Evolutionary conservation across 1,140 invertebrate genomes (phyloP).

Genomic region (Drosophila sechellia): DNA sequence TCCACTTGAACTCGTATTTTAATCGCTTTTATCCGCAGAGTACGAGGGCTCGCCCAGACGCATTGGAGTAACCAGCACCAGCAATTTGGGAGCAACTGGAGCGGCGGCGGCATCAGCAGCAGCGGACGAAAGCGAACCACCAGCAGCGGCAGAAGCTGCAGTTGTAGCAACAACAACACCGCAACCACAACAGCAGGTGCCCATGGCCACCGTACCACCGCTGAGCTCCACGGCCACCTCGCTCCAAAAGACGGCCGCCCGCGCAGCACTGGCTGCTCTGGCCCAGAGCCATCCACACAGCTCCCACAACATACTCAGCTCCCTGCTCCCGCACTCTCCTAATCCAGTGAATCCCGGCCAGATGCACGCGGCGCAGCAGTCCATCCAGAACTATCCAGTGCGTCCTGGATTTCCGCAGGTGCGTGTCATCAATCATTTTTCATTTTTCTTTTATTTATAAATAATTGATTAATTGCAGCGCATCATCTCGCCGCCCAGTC

Average conservation of each 20-base stretch:
- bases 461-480: conserved; percentile 43
- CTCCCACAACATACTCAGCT: conserved; percentile 15
- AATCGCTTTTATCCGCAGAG: conserved; percentile 84
- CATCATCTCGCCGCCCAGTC: conserved; percentile 76
- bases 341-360: conserved; percentile 44
- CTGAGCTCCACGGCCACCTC: conserved; percentile 40
- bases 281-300: conserved; percentile 39
- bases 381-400: conserved; percentile 86
- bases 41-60: conserved; percentile 95
- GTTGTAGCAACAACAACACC: conserved; percentile 14
- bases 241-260: conserved; percentile 62
- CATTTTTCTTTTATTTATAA: background rate
- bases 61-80: conserved; percentile 87
- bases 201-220: conserved; percentile 83
- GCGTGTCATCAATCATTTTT: background rate
- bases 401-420: conserved; percentile 90
- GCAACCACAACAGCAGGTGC: conserved; percentile 81
- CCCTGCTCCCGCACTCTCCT: conserved; percentile 6
- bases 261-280: conserved; percentile 55
- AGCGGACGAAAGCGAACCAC: conserved; percentile 70
- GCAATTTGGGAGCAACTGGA: conserved; percentile 26
- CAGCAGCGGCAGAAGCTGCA: conserved; percentile 31
- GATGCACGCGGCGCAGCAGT: conserved; percentile 46
- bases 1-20: background rate
- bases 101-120: conserved; percentile 26